These are phyloP conservation scores for Halocynthia roretzi DNA, from an alignment of 23 tunicate genomes.

Conservation along the genomic window DNA sequence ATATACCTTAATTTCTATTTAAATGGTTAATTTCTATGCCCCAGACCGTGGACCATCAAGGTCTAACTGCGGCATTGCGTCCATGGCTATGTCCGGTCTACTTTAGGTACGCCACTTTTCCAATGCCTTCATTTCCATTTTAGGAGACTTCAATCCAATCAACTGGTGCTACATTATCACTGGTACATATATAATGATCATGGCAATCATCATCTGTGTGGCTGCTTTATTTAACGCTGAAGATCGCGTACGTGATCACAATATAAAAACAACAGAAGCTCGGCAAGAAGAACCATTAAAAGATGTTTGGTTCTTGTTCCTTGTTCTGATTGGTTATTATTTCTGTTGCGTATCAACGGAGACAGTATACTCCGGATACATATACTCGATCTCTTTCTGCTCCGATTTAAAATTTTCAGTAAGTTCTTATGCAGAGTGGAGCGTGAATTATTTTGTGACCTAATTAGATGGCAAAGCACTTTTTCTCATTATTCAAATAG, in stretches of 20 bases:
- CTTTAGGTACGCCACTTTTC: not conserved
- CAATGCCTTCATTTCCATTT: not conserved
- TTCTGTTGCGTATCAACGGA: conserved; percentile 32
- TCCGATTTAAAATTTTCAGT: conserved; percentile 30
- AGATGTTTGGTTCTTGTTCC: conserved; percentile 22
- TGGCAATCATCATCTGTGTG: not conserved
- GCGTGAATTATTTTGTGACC: too few species aligned
- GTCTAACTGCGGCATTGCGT: not conserved
- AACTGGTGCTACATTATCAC: conserved; percentile 85
- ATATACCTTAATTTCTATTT: too few species aligned
- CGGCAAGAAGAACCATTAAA: conserved; percentile 35
- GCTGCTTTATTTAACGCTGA: conserved; percentile 7
- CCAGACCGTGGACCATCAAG: too few species aligned
- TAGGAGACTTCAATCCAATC: conserved; percentile 56
- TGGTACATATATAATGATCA: conserved; percentile 31
- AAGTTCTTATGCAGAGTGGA: not conserved
- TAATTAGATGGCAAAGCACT: too few species aligned
- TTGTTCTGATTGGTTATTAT: conserved; percentile 25
- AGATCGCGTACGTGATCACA: conserved; percentile 6
- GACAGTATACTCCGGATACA: conserved; percentile 21
- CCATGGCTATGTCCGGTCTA: not conserved
- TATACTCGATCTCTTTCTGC: conserved; percentile 34
- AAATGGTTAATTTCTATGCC: too few species aligned
- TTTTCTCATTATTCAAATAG: too few species aligned
- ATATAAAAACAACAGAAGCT: conserved; percentile 19